Percentiles rank a stretch among this genome's conserved stretches.
These are phyloP conservation scores for Callyntrura guangdongensis DNA, from an alignment of 2,888 invertebrate genomes.

Conservation along the genomic window DNA sequence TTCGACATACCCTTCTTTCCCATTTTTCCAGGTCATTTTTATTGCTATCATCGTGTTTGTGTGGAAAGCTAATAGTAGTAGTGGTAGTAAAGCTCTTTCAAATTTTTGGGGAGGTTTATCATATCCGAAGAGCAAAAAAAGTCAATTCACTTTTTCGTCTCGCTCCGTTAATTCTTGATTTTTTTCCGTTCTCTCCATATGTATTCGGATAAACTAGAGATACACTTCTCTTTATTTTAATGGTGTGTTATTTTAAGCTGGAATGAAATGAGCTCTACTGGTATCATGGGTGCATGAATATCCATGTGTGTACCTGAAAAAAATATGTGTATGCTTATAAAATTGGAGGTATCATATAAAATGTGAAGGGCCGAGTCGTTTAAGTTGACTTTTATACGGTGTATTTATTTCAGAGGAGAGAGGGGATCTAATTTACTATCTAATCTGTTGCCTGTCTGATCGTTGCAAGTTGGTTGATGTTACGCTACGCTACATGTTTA, in stretches of 20 bases:
- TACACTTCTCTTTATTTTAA: slow-evolving; percentile 37
- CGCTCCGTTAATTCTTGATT: slow-evolving; percentile 69
- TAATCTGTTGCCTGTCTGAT: slow-evolving; percentile 49
- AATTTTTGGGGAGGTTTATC: no score
- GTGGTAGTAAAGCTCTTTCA: background rate
- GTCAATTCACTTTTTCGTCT: slow-evolving; percentile 64
- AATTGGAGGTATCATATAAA: background rate
- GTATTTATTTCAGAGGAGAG: slow-evolving; percentile 47
- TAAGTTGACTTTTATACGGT: slow-evolving; percentile 66
- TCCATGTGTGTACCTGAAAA: slow-evolving; percentile 20
- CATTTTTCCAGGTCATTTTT: slow-evolving; percentile 72
- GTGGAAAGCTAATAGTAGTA: background rate
- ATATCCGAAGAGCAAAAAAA: slow-evolving; percentile 14
- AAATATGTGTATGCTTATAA: background rate
- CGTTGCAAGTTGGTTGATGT: slow-evolving; percentile 8
- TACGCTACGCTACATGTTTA: background rate
- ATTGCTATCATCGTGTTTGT: slow-evolving; percentile 35
- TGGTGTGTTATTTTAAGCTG: slow-evolving; percentile 34
- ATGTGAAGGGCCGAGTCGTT: slow-evolving; percentile 66
- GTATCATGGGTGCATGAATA: slow-evolving; percentile 21
- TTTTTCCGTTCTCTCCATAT: slow-evolving; percentile 7
- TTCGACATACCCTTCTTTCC: slow-evolving; percentile 4
- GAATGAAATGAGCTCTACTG: slow-evolving; percentile 31
- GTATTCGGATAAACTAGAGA: no score
- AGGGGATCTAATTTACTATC: slow-evolving; percentile 68